These are phyloP conservation scores for Dioctria linearis DNA, from an alignment of 2,888 invertebrate species.

Conservation along the genomic window DNA sequence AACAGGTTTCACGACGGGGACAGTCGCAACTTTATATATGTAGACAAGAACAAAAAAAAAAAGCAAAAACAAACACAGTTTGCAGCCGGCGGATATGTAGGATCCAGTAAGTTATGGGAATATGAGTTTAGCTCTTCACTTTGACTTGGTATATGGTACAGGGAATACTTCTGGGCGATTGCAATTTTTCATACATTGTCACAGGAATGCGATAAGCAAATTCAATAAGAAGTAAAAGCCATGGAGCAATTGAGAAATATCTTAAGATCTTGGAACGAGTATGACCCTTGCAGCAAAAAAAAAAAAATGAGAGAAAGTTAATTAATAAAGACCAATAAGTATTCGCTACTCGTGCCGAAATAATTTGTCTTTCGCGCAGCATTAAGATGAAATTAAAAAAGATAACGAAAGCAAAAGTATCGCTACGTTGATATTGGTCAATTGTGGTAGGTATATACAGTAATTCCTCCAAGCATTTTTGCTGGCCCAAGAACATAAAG, in stretches of 20 bases:
- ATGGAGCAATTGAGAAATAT: too few species aligned
- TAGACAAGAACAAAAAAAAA: neutral
- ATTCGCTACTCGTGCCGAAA: neutral
- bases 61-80: neutral
- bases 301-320: constrained; percentile 1
- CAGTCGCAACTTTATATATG: neutral
- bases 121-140: too few species aligned
- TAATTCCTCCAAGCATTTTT: neutral
- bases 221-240: too few species aligned
- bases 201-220: too few species aligned
- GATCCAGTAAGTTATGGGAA: neutral
- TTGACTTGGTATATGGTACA: too few species aligned
- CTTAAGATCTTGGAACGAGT: too few species aligned
- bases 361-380: neutral
- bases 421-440: neutral
- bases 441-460: neutral
- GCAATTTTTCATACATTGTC: neutral
- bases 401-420: constrained; percentile 9
- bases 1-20: neutral
- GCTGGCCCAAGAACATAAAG: neutral
- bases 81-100: neutral
- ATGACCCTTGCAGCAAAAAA: too few species aligned
- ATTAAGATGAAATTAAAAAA: neutral
- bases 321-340: neutral
- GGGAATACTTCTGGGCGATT: neutral